Base-by-base conservation (phyloP, 2,797 vertebrate species). In the Pelodytes ibericus region DNA sequence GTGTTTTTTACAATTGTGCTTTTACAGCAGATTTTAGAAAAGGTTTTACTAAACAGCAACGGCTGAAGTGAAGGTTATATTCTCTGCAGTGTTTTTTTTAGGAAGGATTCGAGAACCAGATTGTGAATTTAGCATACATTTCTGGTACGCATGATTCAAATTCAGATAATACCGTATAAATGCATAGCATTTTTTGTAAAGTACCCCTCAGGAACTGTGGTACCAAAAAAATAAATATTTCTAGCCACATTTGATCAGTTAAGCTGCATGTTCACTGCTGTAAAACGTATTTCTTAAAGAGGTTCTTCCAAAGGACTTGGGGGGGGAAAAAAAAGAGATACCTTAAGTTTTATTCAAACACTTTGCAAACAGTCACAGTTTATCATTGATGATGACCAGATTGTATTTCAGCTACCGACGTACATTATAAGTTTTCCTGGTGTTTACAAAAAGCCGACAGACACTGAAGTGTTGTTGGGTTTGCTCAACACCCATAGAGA, bases 401-500 rank as follows among this genome's bases (percentile, higher is more conserved):
- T 29, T 30, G 22, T 22, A 8, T 60, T 18, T 31, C 51, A 74
- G 72, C 57, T 57, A 29, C 56, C 31, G 70, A 61, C 39, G 25
- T 26, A 53, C 53, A 20, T 25, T 4, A 4, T 56, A 29, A 1
- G 56, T 30, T 79, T 72, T 57, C 70, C 63, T 36, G 68, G n/a
- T 39, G 51, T 59, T 70, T 39, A 65, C 33, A 25, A 51, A 41
- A 67, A 57, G 26, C 47, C 29, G 9, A 33, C 51, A 67, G 63
- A 56, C 62, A 51, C 61, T 39, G 33, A 30, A 49, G 51, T 69
- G 53, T 44, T 27, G 51, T 29, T 72, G 4, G 56, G 81, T 80
- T 78, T 57, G 71, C 84, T 81, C 83, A 82, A 64, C 84, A 83
- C 81, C 68, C 70, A 80, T 75, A 39, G 18, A 0, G 18, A 47